Conservation (phyloP, 2,113 vertebrate genomes). For the Vulpes vulpes region DNA sequence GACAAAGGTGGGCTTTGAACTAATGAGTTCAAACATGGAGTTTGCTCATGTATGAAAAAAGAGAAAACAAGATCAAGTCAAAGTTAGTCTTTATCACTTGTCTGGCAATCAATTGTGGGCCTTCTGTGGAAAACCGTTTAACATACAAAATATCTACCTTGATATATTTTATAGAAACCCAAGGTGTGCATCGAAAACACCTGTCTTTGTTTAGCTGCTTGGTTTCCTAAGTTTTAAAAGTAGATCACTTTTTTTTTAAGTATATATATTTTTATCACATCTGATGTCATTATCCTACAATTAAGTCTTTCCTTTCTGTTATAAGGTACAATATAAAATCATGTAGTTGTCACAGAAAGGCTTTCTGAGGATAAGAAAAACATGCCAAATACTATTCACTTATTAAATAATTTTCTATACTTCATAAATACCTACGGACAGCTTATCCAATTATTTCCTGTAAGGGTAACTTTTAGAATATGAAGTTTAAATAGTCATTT, state of each 20-base stretch:
- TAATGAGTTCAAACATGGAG: background rate
- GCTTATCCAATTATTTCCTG: conserved; percentile 18
- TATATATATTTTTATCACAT: background rate
- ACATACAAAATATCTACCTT: background rate
- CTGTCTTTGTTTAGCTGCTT: background rate
- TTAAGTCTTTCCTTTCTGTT: background rate
- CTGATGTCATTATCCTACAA: conserved; percentile 42
- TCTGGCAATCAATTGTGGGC: background rate
- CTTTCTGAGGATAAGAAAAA: conserved; percentile 11
- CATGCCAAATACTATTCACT: background rate
- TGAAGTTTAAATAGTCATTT: background rate
- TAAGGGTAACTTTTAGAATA: background rate
- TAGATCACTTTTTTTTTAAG: background rate
- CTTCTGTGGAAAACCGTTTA: background rate
- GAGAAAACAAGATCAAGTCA: conserved; percentile 38
- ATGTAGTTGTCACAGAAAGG: background rate
- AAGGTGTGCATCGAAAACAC: background rate
- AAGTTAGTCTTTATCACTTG: conserved; percentile 15
- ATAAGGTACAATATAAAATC: background rate
- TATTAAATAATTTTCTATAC: conserved; percentile 48
- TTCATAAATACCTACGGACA: conserved; percentile 22
- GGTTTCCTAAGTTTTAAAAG: conserved; percentile 38
- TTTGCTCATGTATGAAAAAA: background rate
- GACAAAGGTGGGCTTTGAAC: conserved; percentile 13
- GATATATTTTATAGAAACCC: background rate